A percentile compares a stretch with the other conserved stretches of the same genome.
phyloP scores from a whole-genome alignment of 2,797 vertebrate species.

The Pelodytes ibericus region DNA sequence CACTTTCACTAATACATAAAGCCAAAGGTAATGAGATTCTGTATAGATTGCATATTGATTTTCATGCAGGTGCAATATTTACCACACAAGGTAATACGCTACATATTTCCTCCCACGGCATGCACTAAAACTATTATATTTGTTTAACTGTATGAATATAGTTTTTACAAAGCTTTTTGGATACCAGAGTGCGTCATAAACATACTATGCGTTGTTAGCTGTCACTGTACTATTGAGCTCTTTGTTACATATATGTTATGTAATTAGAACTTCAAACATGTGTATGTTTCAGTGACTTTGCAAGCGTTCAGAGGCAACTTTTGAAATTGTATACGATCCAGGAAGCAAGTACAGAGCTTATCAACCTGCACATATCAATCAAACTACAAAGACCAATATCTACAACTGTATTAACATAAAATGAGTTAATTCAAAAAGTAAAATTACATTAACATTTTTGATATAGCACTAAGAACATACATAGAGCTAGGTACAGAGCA shows the following conservation, averaged over 20 bases:
- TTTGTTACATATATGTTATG: background rate
- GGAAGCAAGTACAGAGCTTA: background rate
- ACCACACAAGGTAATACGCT: background rate
- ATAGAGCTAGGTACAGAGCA: too few species aligned
- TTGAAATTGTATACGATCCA: background rate
- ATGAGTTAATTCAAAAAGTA: too few species aligned
- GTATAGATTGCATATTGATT: background rate
- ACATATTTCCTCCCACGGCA: background rate
- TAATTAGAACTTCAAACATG: background rate
- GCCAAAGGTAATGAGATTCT: background rate
- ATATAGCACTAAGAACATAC: too few species aligned
- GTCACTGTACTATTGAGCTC: background rate
- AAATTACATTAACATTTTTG: too few species aligned
- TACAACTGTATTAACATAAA: background rate
- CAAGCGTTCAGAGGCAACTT: background rate
- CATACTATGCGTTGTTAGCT: background rate
- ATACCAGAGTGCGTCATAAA: background rate
- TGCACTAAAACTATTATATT: background rate
- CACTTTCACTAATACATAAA: slow-evolving; percentile 8
- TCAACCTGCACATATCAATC: background rate
- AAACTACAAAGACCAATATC: background rate
- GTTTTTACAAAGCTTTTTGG: background rate
- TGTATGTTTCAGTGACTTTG: background rate
- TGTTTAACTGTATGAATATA: background rate
- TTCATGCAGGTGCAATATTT: background rate